phyloP scores from a whole-genome alignment of 2,888 invertebrate genomes.

The Tenthredo scrophulariae region DNA sequence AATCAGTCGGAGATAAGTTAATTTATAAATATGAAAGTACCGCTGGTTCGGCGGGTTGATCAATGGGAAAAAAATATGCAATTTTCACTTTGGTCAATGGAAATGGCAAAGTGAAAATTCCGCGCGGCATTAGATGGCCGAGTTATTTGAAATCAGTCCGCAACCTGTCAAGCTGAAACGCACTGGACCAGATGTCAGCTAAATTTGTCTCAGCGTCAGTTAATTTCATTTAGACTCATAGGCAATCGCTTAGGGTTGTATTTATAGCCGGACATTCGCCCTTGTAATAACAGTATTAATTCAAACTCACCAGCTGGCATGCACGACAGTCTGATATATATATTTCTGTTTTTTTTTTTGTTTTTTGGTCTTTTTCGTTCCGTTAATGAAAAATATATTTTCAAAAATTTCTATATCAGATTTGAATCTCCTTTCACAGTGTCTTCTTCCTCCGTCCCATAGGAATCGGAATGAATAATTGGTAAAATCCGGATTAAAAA shows the following conservation, averaged over 20 bases:
- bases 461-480: neutral
- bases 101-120: neutral
- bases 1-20: neutral
- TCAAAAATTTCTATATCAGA: neutral
- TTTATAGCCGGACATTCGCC: constrained; percentile 47
- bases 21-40: neutral
- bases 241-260: constrained; percentile 47
- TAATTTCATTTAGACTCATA: constrained; percentile 47
- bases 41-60: no score
- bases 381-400: neutral
- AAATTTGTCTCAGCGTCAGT: constrained; percentile 49
- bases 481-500: neutral
- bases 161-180: constrained; percentile 38
- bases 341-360: no score
- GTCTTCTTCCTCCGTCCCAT: neutral
- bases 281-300: constrained; percentile 25
- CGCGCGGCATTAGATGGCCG: neutral
- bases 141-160: constrained; percentile 38
- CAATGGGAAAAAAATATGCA: no score
- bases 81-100: no score
- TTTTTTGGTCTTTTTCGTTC: neutral
- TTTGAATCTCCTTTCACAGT: neutral
- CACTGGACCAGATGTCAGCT: constrained; percentile 51
- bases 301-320: constrained; percentile 48
- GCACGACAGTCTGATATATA: constrained; percentile 19